These are phyloP conservation scores for Octomys mimax DNA, from an alignment of 2,797 vertebrate genomes.

Conservation along the genomic window DNA sequence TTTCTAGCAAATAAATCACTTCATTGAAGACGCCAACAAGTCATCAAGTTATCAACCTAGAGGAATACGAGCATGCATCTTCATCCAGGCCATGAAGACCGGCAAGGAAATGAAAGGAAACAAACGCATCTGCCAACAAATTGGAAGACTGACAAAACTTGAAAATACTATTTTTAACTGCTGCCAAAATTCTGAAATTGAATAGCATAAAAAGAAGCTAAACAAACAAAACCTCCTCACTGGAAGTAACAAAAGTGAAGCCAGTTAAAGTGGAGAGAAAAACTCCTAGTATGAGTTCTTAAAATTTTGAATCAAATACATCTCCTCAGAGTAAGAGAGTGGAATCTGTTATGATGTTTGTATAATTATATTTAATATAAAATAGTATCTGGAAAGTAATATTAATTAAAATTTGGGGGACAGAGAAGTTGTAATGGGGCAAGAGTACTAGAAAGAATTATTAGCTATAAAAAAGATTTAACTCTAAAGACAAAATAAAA, in stretches of 20 bases:
- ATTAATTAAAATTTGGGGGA: not conserved
- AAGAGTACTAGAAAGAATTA: not conserved
- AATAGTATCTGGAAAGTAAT: not conserved
- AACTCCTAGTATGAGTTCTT: not conserved
- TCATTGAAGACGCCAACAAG: not conserved
- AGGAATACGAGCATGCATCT: not conserved
- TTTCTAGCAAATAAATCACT: not conserved
- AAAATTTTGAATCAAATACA: not conserved
- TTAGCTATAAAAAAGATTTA: not conserved
- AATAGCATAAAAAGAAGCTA: not conserved
- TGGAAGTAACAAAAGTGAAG: not conserved
- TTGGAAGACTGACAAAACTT: not conserved
- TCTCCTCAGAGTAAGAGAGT: not conserved
- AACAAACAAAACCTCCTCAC: not conserved
- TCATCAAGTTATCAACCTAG: not conserved
- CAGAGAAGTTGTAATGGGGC: not conserved
- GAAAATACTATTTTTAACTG: not conserved
- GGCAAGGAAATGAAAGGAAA: not conserved
- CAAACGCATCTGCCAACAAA: not conserved
- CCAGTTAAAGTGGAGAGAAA: not conserved
- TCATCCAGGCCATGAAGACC: not conserved
- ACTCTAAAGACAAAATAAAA: constrained; percentile 1
- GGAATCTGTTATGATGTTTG: not conserved
- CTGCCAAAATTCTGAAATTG: not conserved
- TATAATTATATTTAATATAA: not conserved